Evolutionary conservation across 2,888 invertebrate species (phyloP).

Genomic region (Halictus ligatus): DNA sequence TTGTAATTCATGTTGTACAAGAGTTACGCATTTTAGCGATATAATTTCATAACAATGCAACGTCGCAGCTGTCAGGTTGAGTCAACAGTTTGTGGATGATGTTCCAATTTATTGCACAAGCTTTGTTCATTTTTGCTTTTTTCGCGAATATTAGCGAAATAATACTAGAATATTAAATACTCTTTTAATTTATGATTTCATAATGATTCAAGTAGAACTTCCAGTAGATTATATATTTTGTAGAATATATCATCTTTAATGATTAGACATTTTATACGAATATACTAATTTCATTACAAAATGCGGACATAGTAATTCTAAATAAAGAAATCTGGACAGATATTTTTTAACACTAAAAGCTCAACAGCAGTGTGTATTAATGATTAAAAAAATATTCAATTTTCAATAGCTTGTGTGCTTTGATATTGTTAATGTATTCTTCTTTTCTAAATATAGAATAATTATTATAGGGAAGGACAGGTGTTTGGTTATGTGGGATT

Average conservation of each 20-base stretch:
- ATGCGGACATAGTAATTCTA: not conserved
- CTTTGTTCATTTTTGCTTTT: not conserved
- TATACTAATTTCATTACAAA: not conserved
- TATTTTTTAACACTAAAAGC: no score
- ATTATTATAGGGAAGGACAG: not conserved
- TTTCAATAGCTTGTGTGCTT: not conserved
- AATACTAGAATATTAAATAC: not conserved
- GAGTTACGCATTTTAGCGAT: not conserved
- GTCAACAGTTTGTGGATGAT: not conserved
- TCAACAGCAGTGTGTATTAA: not conserved
- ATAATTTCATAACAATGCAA: not conserved
- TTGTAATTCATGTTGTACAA: not conserved
- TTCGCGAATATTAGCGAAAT: not conserved
- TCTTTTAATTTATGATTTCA: not conserved
- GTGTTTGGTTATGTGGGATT: not conserved
- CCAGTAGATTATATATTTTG: not conserved
- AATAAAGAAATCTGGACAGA: not conserved
- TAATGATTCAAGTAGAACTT: not conserved
- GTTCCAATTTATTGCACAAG: not conserved
- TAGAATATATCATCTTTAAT: not conserved
- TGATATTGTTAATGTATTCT: not conserved
- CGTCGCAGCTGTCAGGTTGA: not conserved
- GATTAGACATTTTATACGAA: not conserved
- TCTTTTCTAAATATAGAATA: not conserved
- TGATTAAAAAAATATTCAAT: not conserved